These are phyloP conservation scores for Corythaeola cristata DNA, from an alignment of 2,113 vertebrate genomes.

Conservation along the genomic window DNA sequence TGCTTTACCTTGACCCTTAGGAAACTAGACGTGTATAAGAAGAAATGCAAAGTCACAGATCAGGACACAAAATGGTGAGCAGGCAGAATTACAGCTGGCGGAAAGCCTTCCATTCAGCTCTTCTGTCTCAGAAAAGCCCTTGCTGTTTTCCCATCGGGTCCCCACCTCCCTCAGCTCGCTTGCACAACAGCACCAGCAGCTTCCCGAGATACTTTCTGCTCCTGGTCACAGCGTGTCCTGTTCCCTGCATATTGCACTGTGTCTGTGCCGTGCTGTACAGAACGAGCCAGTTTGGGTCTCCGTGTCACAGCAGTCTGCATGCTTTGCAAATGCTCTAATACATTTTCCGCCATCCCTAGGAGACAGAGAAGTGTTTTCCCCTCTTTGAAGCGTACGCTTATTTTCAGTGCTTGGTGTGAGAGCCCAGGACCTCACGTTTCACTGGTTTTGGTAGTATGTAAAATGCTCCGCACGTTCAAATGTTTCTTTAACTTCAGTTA, in stretches of 20 bases:
- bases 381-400: not conserved
- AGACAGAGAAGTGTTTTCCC: not conserved
- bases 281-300: accelerated
- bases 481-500: slow-evolving; percentile 3
- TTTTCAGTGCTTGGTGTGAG: not conserved
- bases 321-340: not conserved
- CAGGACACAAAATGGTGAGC: not conserved
- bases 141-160: accelerated
- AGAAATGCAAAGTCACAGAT: not conserved
- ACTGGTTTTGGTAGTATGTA: not conserved
- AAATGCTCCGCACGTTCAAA: not conserved
- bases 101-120: not conserved
- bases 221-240: not conserved
- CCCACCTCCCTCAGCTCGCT: not conserved
- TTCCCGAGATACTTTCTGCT: not conserved
- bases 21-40: not conserved
- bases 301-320: accelerated
- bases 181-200: not conserved
- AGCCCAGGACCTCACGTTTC: not conserved
- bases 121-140: not conserved
- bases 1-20: not conserved
- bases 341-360: not conserved
- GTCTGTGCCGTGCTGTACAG: not conserved
- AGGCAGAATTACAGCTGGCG: not conserved
- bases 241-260: accelerated